phyloP scores from a whole-genome alignment of 2,113 vertebrate species.

The Mirza zaza region DNA sequence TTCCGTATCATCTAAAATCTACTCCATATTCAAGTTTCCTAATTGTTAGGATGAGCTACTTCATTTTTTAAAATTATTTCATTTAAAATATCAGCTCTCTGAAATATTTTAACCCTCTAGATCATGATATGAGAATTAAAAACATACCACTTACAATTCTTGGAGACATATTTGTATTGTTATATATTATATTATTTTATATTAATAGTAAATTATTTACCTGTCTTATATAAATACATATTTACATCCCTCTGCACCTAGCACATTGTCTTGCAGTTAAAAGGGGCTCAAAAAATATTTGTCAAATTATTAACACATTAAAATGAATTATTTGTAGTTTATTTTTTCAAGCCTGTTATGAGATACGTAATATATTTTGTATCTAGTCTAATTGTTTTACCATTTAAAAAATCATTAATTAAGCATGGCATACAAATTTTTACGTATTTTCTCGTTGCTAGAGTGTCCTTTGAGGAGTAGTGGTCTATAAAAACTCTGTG shows the following conservation, averaged over 20 bases:
- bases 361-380: background rate
- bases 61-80: background rate
- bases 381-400: background rate
- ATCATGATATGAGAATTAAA: background rate
- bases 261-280: background rate
- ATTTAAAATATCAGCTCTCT: background rate
- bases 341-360: background rate
- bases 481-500: background rate
- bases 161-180: background rate
- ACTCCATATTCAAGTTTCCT: background rate
- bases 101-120: background rate
- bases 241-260: background rate
- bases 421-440: background rate
- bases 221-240: background rate
- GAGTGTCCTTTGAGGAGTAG: background rate
- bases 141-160: background rate
- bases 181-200: no score
- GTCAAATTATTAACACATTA: background rate
- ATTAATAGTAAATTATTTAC: background rate
- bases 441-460: background rate
- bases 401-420: background rate
- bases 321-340: background rate
- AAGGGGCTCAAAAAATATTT: background rate
- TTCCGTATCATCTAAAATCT: background rate
- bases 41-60: background rate